Percentiles rank a stretch among this genome's conserved stretches.
phyloP scores from a whole-genome alignment of 2,113 vertebrate genomes.

The Pontoporia blainvillei region DNA sequence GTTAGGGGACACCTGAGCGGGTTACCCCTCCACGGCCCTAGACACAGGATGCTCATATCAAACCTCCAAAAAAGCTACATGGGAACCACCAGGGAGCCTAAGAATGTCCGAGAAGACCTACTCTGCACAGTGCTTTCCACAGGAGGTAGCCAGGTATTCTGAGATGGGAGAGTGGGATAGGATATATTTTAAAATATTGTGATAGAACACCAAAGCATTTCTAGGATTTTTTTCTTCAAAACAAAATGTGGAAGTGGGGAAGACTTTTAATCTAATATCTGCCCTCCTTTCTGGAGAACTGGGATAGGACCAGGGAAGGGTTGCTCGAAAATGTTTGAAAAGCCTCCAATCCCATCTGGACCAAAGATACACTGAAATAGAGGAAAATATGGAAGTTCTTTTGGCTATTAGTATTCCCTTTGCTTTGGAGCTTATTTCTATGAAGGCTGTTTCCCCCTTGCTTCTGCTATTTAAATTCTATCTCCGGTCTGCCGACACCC shows the following conservation, averaged over 20 bases:
- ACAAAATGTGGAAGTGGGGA: not conserved
- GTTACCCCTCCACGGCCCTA: not conserved
- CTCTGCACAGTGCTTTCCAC: accelerated
- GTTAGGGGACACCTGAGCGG: not conserved
- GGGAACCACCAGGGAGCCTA: not conserved
- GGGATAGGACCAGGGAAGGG: not conserved
- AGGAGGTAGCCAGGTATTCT: accelerated
- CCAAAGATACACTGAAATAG: not conserved
- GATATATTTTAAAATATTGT: accelerated
- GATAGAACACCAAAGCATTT: not conserved
- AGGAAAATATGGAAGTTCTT: not conserved
- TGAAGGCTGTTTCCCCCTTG: not conserved
- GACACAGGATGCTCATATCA: too few relatives aligned
- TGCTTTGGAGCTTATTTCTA: not conserved
- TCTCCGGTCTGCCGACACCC: not conserved
- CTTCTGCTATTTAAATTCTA: not conserved
- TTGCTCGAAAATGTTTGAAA: not conserved
- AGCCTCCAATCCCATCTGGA: not conserved
- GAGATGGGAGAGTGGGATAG: accelerated
- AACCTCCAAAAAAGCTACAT: accelerated
- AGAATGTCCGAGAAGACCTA: not conserved
- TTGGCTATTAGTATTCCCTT: not conserved
- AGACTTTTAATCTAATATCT: not conserved
- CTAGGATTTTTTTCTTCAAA: not conserved
- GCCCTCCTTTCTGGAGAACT: not conserved